Base-by-base conservation (phyloP, 2,888 invertebrate genomes). In the Salticus scenicus region DNA sequence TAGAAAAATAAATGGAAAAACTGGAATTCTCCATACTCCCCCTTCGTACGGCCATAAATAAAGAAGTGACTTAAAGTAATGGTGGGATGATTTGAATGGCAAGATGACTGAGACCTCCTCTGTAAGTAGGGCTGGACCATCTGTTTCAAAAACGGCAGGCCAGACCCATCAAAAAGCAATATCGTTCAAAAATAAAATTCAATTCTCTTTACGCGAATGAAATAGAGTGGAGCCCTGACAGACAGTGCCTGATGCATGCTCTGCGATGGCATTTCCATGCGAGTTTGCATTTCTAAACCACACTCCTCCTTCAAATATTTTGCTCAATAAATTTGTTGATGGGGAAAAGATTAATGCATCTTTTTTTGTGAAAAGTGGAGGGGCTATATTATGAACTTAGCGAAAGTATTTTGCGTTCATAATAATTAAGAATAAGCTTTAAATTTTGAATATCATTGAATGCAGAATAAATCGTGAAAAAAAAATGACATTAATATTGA, bases 71-170 rank as follows among this genome's bases (percentile, higher is more conserved):
- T 47, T 17, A 2, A 17, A 47, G 42, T 2, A 17, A 12, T 14
- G n/a, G 10, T 2, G 10, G 10, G 42, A 17, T 31, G 30, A 66
- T 76, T 76, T 76, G 76, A 76, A 76, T 67, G 67, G 76, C 69
- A 51, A 30, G 51, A 77, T 69, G 63, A 70, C 70, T 78, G 70
- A 78, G 57, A 78, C 70, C 77, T 63, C 33, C 70, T 28, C 63
- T 14, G 42, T 28, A 47, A 70, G 67, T 51, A 63, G 41, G 28
- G 67, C 17, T 10, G 37, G 77, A 33, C 70, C 57, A 78, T 78
- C 70, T 78, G 77, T 78, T 70, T 63, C 77, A 33, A 33, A 41
- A 24, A 71, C 37, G 77, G 17, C 42, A 47, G 42, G 10, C 42
- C 42, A 7, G 42, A 7, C 10, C 42, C 42, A 47, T 47, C 42